A percentile compares a stretch with the other conserved stretches of the same genome.
Evolutionary conservation across 1,140 invertebrate genomes (phyloP).

Genomic region (Zaprionus tsacasi): DNA sequence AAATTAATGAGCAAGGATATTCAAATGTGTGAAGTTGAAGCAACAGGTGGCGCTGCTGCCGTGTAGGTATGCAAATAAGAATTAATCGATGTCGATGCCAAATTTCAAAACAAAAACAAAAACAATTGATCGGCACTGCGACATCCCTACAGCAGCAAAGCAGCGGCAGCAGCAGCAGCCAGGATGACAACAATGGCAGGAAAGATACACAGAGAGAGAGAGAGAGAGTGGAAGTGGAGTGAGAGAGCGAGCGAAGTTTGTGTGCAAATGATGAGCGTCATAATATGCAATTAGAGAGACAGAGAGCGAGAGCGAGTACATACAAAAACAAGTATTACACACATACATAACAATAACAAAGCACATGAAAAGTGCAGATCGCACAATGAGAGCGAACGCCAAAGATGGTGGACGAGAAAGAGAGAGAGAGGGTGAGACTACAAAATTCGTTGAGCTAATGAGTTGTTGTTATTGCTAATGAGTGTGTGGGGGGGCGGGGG

Average conservation of each 20-base stretch:
- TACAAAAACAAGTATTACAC: slow-evolving; percentile 17
- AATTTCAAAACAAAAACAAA: neutral
- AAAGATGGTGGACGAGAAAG: neutral
- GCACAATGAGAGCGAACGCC: neutral
- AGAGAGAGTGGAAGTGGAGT: neutral
- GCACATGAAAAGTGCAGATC: slow-evolving; percentile 10
- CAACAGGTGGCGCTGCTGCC: neutral
- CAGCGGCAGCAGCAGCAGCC: neutral
- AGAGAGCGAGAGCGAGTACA: slow-evolving; percentile 12
- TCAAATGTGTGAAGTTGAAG: slow-evolving; percentile 1
- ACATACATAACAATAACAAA: slow-evolving; percentile 14
- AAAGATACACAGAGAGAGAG: neutral
- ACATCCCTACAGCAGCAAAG: slow-evolving; percentile 1
- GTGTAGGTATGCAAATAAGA: neutral
- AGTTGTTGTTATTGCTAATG: slow-evolving; percentile 35
- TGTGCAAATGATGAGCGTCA: neutral
- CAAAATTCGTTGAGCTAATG: slow-evolving; percentile 4
- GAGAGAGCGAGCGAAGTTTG: neutral
- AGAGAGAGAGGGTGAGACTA: no score
- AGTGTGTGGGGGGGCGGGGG: neutral
- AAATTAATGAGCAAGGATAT: neutral
- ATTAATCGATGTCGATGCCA: neutral
- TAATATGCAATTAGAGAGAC: neutral
- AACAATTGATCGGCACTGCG: neutral
- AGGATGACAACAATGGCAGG: neutral